These are phyloP conservation scores for Pocillopora damicornis DNA, from an alignment of 64 coral and sea anemone genomes.

Conservation along the genomic window DNA sequence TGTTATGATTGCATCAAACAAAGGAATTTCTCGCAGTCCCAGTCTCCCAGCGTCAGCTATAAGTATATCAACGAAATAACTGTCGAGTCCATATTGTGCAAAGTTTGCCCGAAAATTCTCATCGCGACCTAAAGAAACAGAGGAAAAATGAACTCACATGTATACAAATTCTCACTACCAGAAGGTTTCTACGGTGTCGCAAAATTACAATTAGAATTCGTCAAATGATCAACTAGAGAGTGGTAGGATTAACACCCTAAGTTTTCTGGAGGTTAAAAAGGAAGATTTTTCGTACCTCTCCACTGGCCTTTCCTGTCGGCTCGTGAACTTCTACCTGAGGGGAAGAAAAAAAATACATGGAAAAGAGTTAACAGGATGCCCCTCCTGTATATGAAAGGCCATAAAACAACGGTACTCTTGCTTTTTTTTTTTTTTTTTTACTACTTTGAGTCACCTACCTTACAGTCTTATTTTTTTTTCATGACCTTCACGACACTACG, in stretches of 20 bases:
- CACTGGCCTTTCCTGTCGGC: constrained; percentile 75
- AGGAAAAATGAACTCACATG: no score
- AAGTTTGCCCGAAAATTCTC: constrained; percentile 83
- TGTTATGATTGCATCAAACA: constrained; percentile 96
- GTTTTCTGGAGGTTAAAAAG: no score
- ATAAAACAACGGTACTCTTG: no score
- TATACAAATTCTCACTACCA: no score
- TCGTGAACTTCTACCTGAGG: constrained; percentile 76
- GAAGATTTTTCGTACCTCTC: constrained; percentile 49
- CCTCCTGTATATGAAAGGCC: no score
- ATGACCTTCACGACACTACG: no score
- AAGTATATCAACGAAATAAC: constrained; percentile 70
- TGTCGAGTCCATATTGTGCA: constrained; percentile 54
- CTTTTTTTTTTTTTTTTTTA: no score
- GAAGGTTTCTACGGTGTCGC: no score
- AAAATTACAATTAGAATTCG: no score
- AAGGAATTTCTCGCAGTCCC: constrained; percentile 57
- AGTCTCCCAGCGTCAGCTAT: constrained; percentile 72
- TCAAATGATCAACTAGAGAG: background rate
- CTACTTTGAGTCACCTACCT: no score
- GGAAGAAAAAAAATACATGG: background rate
- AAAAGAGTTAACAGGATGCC: background rate
- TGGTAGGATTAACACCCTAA: background rate
- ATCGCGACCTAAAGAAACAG: constrained; percentile 56
- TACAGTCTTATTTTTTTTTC: no score